phyloP scores from a whole-genome alignment of 2,888 invertebrate genomes.

The Nowickia ferox region DNA sequence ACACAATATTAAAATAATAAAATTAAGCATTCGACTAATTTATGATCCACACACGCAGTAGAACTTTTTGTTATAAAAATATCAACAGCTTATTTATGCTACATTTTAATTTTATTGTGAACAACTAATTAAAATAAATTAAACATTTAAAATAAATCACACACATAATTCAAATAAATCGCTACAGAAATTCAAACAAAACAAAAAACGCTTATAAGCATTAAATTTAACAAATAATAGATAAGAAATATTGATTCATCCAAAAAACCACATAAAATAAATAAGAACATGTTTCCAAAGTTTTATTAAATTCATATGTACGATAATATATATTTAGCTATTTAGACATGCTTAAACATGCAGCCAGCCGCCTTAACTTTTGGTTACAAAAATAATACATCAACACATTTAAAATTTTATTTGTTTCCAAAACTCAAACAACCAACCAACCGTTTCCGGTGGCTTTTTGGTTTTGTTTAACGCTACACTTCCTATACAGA shows the following conservation, averaged over 20 bases:
- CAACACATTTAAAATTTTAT: constrained; percentile 56
- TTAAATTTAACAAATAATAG: constrained; percentile 17
- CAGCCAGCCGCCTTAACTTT: constrained; percentile 41
- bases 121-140: constrained; percentile 71
- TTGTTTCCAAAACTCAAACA: constrained; percentile 44
- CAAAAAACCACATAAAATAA: constrained; percentile 42
- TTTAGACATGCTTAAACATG: constrained; percentile 68
- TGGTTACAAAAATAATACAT: constrained; percentile 59
- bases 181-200: constrained; percentile 11
- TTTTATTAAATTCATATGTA: constrained; percentile 51
- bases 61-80: constrained; percentile 41
- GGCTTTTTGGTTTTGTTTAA: constrained; percentile 40
- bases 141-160: constrained; percentile 70
- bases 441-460: constrained; percentile 65
- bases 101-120: constrained; percentile 59
- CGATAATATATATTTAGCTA: constrained; percentile 34
- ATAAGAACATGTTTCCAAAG: constrained; percentile 3
- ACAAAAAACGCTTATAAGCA: constrained; percentile 13
- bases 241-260: constrained; percentile 61
- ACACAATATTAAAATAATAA: constrained; percentile 36
- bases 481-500: constrained; percentile 31
- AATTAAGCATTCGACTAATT: constrained; percentile 45
- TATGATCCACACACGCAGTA: constrained; percentile 67
- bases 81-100: constrained; percentile 47
- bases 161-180: constrained; percentile 60